Evolutionary conservation across 2,113 vertebrate species (phyloP), one percentile per base, ranked within the genome.

Genomic region (Actenoides hombroni): DNA sequence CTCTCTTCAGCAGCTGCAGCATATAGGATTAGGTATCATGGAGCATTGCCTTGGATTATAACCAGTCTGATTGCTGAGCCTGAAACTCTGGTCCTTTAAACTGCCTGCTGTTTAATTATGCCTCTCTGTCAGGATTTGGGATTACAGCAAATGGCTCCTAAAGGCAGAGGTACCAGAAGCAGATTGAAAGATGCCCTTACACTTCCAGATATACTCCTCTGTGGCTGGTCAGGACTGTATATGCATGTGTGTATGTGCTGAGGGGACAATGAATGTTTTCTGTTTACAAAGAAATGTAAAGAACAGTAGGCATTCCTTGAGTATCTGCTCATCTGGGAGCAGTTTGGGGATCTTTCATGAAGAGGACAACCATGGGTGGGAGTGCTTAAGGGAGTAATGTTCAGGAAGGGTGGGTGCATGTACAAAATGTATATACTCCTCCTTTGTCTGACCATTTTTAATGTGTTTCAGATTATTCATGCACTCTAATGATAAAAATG

Each of bases 301-400:
- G 33, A 74, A 56, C 65, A 28, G 8, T 6, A 70, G 46, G 21
- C 2, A 19, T 42, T 79, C 28, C 18, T 56, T 73, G 35, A 73
- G 7, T 79, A 86, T 92, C 70, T 96, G 84, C 87, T 92, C 76
- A 56, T 94, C 63, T 97, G 81, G n/a, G 77, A 81, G 13, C 35
- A 80, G 48, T 1, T 1, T 85, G 61, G 37, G 67, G 37, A 31
- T 84, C 70, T 94, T 87, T 67, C 28, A 49, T 65, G 86, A 88
- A 44, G 49, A 83, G 6, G 68, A 57, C 25, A 76, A 60, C 17
- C 17, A 17, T 83, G 79, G 20, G 14, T 89, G 81, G 16, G 37
- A 20, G 81, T 80, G 67, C 74, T 90, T 65, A 73, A 73, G 59
- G 20, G 46, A 80, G 71, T 13, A 61, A 61, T 26, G 75, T 64